Evolutionary conservation across 2,888 invertebrate species (phyloP).

Genomic region (Carcina quercana): DNA sequence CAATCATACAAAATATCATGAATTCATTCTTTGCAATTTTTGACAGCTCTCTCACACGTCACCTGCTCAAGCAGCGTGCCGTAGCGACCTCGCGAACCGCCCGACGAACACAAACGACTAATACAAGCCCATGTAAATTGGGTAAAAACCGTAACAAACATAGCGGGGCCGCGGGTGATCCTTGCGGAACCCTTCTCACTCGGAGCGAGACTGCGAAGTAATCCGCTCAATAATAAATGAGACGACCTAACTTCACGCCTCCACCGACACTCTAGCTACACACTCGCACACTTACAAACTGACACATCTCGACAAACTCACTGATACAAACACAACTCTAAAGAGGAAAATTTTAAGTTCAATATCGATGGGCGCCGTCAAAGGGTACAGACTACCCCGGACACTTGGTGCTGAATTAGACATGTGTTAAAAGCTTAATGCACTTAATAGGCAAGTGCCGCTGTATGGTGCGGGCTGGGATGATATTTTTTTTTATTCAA

Average conservation of each 20-base stretch:
- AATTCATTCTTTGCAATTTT: too few species aligned
- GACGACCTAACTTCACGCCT: conserved; percentile 64
- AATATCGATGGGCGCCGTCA: conserved; percentile 11
- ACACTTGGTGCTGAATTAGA: conserved; percentile 53
- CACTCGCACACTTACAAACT: conserved; percentile 44
- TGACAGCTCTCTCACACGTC: too few species aligned
- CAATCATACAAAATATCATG: too few species aligned
- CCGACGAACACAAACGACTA: neutral
- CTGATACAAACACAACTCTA: conserved; percentile 26
- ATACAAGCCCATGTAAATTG: conserved; percentile 8
- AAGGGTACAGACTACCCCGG: conserved; percentile 24
- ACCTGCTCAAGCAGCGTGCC: too few species aligned
- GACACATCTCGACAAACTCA: conserved; percentile 28
- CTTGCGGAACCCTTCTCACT: conserved; percentile 14
- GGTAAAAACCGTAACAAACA: conserved; percentile 20
- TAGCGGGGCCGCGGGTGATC: conserved; percentile 18
- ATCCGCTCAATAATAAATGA: conserved; percentile 70
- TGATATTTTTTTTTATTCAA: too few species aligned
- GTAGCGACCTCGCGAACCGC: too few species aligned
- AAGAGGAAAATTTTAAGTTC: conserved; percentile 11
- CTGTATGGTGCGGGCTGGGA: neutral
- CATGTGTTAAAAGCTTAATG: conserved; percentile 69
- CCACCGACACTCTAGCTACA: conserved; percentile 53
- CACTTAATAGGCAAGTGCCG: conserved; percentile 46
- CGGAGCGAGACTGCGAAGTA: conserved; percentile 38